Evolutionary conservation across 1,140 invertebrate genomes (phyloP).

Genomic region (Centruroides sculpturatus): DNA sequence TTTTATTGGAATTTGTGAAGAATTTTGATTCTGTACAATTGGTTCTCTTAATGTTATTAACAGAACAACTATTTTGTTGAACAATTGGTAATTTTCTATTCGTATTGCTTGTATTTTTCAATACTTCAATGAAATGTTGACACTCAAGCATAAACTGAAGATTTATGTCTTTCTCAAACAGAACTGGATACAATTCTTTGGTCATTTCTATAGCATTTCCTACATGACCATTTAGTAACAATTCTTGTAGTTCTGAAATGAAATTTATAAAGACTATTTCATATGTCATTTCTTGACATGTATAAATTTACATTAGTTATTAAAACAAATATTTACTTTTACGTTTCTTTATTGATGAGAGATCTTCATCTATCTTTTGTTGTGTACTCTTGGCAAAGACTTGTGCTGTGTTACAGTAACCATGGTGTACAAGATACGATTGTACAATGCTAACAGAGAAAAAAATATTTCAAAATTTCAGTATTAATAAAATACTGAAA

Average conservation of each 20-base stretch:
- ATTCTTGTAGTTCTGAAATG: slow-evolving; percentile 59
- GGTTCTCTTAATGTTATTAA: no score
- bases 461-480: no score
- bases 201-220: slow-evolving; percentile 87
- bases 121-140: slow-evolving; percentile 86
- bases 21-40: no score
- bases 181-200: slow-evolving; percentile 68
- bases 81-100: no score
- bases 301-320: no score
- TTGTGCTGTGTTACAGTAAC: slow-evolving; percentile 89
- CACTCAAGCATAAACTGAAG: slow-evolving; percentile 88
- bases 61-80: no score
- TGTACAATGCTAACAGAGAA: slow-evolving; percentile 84
- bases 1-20: no score
- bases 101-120: slow-evolving; percentile 34
- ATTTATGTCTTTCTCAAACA: slow-evolving; percentile 76
- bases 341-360: slow-evolving; percentile 88
- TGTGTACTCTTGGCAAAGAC: slow-evolving; percentile 79
- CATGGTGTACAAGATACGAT: slow-evolving; percentile 91
- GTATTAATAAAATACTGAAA: no score
- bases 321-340: slow-evolving; percentile 34
- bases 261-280: no score
- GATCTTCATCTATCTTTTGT: slow-evolving; percentile 79
- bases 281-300: no score
- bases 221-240: slow-evolving; percentile 78